phyloP scores from a whole-genome alignment of 35 echinoderm and acorn worm genomes.

The Strongylocentrotus purpuratus region DNA sequence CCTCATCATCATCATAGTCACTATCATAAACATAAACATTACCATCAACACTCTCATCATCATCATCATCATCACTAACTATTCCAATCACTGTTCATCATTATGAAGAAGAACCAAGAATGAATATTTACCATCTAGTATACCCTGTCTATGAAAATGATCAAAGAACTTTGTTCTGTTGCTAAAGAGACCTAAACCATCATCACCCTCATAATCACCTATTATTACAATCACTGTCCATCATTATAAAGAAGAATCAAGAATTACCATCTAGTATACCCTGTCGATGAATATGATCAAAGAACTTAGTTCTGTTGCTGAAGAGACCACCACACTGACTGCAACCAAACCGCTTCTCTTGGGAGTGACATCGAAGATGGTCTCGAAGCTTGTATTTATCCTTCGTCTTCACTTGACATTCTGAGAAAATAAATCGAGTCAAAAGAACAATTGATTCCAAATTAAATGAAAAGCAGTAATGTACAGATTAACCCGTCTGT shows the following conservation, averaged over 20 bases:
- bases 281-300: constrained; percentile 88
- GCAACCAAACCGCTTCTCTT: constrained; percentile 85
- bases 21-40: neutral
- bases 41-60: neutral
- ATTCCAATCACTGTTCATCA: neutral
- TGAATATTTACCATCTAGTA: constrained; percentile 82
- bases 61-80: neutral
- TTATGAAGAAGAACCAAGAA: neutral
- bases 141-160: constrained; percentile 77
- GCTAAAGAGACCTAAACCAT: constrained; percentile 60
- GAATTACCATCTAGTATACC: constrained; percentile 70
- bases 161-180: constrained; percentile 94
- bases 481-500: too few relatives aligned
- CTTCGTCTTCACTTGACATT: constrained; percentile 51
- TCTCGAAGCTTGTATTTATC: constrained; percentile 76
- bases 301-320: constrained; percentile 86
- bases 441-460: neutral
- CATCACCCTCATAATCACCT: neutral
- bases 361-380: constrained; percentile 81
- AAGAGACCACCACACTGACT: constrained; percentile 80
- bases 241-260: neutral
- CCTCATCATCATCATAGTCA: neutral
- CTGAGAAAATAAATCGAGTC: neutral
- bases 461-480: too few relatives aligned
- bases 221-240: neutral